These are phyloP conservation scores for Trypoxylon attenuatum DNA, from an alignment of 2,888 invertebrate species.

Conservation along the genomic window DNA sequence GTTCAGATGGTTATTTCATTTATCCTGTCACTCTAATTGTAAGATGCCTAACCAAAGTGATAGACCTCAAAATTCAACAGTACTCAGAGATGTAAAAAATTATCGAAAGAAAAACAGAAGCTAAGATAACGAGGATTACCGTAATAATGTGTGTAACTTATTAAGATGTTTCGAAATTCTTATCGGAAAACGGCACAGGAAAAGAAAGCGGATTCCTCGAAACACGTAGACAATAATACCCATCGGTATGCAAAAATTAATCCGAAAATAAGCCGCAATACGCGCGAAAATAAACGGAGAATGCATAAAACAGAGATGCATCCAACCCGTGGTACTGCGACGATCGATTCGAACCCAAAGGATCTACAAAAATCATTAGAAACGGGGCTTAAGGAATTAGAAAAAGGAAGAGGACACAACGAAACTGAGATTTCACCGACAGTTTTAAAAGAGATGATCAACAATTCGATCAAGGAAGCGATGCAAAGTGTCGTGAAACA, in stretches of 20 bases:
- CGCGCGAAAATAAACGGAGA: no score
- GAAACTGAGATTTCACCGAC: slow-evolving; percentile 27
- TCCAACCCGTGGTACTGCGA: no score
- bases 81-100: not conserved
- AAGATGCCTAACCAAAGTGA: not conserved
- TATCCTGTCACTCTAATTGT: not conserved
- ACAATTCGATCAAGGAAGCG: slow-evolving; percentile 59
- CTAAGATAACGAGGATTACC: not conserved
- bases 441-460: slow-evolving; percentile 54
- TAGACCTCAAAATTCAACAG: not conserved
- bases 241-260: no score
- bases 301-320: no score
- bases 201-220: not conserved
- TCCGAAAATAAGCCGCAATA: no score
- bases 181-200: not conserved
- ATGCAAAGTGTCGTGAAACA: slow-evolving; percentile 54
- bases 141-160: no score
- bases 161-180: no score
- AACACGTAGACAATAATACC: no score
- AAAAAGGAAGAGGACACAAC: no score
- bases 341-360: no score
- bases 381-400: no score
- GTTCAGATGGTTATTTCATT: not conserved
- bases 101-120: not conserved
- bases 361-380: no score